Evolutionary conservation across 2,113 vertebrate genomes (phyloP).

Genomic region (Hyperopisus bebe): DNA sequence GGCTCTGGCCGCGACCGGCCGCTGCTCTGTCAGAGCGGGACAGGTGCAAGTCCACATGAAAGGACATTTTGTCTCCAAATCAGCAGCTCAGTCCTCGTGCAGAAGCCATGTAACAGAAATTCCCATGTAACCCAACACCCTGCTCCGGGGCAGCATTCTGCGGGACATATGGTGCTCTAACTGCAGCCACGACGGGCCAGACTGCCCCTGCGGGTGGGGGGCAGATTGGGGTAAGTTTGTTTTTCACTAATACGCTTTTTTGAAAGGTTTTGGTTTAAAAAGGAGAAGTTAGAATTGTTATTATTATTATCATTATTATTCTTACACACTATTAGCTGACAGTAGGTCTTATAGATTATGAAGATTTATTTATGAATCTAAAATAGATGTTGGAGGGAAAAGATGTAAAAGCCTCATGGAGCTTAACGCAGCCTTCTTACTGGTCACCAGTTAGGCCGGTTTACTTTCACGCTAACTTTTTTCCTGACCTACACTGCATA

Average conservation of each 20-base stretch:
- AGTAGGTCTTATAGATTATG: not conserved
- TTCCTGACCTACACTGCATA: not conserved
- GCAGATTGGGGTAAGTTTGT: not conserved
- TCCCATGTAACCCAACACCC: conserved; percentile 68
- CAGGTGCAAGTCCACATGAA: conserved; percentile 90
- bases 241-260: not conserved
- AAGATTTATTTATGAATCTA: not conserved
- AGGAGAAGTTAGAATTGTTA: not conserved
- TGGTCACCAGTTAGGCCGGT: not conserved
- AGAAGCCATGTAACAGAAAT: conserved; percentile 73
- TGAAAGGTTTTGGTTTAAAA: not conserved
- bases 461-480: not conserved
- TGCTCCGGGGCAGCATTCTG: conserved; percentile 56
- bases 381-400: not conserved
- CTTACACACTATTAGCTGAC: not conserved
- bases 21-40: conserved; percentile 83
- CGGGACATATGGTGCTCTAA: conserved; percentile 61
- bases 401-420: not conserved
- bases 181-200: conserved; percentile 35
- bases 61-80: conserved; percentile 97
- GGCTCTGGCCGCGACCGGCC: conserved; percentile 84
- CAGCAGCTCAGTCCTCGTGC: conserved; percentile 76
- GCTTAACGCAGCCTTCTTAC: not conserved
- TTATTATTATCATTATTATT: conserved; percentile 4
- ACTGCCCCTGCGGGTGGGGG: not conserved